These are phyloP conservation scores for Cancer borealis DNA, from an alignment of 2,888 invertebrate genomes.

Conservation along the genomic window DNA sequence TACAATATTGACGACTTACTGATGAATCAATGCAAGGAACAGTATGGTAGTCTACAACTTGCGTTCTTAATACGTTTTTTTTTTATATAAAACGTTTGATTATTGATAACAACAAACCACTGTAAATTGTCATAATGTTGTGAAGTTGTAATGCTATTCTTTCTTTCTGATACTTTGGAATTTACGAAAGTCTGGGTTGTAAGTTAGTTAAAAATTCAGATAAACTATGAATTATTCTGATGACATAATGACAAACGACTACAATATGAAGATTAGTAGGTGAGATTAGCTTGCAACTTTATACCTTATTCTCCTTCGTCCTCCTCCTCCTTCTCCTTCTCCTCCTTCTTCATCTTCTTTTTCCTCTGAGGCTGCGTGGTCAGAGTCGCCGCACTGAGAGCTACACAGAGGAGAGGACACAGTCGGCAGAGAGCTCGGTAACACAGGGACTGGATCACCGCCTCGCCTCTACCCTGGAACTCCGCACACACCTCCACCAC, in stretches of 20 bases:
- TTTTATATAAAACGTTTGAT: background rate
- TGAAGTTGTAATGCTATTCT: too few relatives aligned
- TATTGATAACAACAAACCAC: background rate
- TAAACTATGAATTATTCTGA: too few relatives aligned
- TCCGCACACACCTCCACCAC: conserved; percentile 52
- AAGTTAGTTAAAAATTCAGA: too few relatives aligned
- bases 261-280: too few relatives aligned
- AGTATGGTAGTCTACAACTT: too few relatives aligned
- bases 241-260: too few relatives aligned
- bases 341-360: background rate
- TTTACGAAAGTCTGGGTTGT: too few relatives aligned
- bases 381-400: conserved; percentile 62
- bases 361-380: conserved; percentile 26
- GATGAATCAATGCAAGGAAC: too few relatives aligned
- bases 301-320: background rate
- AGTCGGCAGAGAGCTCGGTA: conserved; percentile 54
- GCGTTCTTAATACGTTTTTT: background rate
- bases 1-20: background rate
- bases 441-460: conserved; percentile 61
- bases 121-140: too few relatives aligned
- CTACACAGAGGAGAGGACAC: conserved; percentile 62
- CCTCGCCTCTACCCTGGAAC: conserved; percentile 53
- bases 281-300: too few relatives aligned
- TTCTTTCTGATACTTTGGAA: too few relatives aligned
- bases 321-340: background rate